These are phyloP conservation scores for Dendrolimus pini DNA, from an alignment of 2,888 invertebrate genomes.

Conservation along the genomic window DNA sequence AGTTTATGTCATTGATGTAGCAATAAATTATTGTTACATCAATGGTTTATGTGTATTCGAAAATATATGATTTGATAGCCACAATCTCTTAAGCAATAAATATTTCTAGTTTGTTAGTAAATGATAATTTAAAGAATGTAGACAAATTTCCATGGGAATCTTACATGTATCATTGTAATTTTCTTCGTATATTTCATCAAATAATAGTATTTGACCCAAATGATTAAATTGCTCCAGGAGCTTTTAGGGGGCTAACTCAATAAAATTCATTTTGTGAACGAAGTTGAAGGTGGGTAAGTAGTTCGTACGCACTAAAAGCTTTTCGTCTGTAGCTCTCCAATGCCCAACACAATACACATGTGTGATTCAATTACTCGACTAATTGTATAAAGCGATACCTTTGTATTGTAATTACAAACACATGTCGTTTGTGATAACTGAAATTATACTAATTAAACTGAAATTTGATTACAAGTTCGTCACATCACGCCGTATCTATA, in stretches of 20 bases:
- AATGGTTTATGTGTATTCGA: no score
- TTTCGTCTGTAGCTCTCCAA: slow-evolving; percentile 33
- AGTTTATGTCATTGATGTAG: no score
- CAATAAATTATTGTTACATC: no score
- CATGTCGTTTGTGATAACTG: no score
- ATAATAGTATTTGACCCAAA: slow-evolving; percentile 33
- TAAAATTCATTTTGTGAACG: slow-evolving; percentile 47
- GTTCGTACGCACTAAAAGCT: slow-evolving; percentile 53
- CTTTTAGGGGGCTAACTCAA: slow-evolving; percentile 45
- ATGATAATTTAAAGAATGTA: no score
- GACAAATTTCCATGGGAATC: no score
- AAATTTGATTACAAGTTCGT: background rate
- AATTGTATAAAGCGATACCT: slow-evolving; percentile 27
- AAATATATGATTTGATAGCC: no score
- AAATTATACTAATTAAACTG: background rate
- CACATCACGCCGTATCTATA: no score
- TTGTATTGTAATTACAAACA: background rate
- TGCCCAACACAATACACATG: slow-evolving; percentile 27
- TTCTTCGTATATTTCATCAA: slow-evolving; percentile 8
- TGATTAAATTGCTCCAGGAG: slow-evolving; percentile 42
- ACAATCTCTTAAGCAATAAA: no score
- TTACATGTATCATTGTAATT: background rate
- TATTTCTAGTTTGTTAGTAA: no score
- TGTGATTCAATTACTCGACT: slow-evolving; percentile 35
- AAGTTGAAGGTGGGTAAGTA: slow-evolving; percentile 40